Percentiles rank a stretch among this genome's conserved stretches.
Conservation (phyloP, 2,113 vertebrate genomes). For the Channa argus region DNA sequence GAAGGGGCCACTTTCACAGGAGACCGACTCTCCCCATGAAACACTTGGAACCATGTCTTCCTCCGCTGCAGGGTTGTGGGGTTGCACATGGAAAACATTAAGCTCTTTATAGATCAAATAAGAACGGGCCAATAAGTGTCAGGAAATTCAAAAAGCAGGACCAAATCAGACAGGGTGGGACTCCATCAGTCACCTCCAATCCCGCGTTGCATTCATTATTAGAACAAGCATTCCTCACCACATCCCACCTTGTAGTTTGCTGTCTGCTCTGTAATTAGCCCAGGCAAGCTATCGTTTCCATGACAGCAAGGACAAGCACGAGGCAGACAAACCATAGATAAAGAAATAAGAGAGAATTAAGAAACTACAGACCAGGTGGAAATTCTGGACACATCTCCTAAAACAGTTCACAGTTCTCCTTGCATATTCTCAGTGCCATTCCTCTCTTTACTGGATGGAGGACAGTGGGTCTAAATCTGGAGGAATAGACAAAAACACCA, state of each 20-base stretch:
- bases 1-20: constrained; percentile 59
- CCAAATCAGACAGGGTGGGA: constrained; percentile 60
- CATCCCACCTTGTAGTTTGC: constrained; percentile 57
- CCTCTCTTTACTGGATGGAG: constrained; percentile 16
- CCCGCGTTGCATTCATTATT: constrained; percentile 49
- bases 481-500: constrained; percentile 11
- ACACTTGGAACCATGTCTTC: constrained; percentile 76
- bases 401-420: constrained; percentile 59
- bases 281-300: constrained; percentile 71
- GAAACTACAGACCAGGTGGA: constrained; percentile 71
- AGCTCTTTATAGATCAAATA: constrained; percentile 67
- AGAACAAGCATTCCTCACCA: constrained; percentile 52
- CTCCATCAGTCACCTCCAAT: constrained; percentile 53
- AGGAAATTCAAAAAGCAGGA: constrained; percentile 64
- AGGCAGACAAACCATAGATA: constrained; percentile 55
- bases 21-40: constrained; percentile 71
- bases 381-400: constrained; percentile 63
- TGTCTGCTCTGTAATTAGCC: constrained; percentile 75
- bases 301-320: constrained; percentile 55
- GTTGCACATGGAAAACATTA: constrained; percentile 80
- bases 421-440: constrained; percentile 37
- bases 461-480: constrained; percentile 30
- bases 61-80: constrained; percentile 61
- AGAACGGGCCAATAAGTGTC: constrained; percentile 79
- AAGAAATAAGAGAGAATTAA: constrained; percentile 42